A percentile compares a stretch with the other conserved stretches of the same genome.
These are phyloP conservation scores for Sycophaga agraensis DNA, from an alignment of 1,140 invertebrate genomes.

Conservation along the genomic window DNA sequence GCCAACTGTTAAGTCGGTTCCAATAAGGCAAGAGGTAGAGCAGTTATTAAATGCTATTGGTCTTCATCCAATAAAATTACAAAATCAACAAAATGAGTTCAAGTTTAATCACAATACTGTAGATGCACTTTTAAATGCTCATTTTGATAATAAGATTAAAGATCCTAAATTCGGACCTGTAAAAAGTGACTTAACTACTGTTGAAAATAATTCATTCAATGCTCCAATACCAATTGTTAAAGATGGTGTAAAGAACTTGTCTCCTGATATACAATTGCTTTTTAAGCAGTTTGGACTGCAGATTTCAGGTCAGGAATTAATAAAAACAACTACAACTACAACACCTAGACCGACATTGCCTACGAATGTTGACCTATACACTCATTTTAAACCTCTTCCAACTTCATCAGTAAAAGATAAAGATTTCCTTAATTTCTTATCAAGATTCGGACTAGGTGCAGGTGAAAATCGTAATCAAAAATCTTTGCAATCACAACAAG, in stretches of 20 bases:
- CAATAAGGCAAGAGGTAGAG: constrained; percentile 50
- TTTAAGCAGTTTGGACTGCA: constrained; percentile 52
- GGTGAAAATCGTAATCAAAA: constrained; percentile 43
- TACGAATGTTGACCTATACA: constrained; percentile 54
- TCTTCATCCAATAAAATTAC: constrained; percentile 32
- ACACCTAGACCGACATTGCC: constrained; percentile 27
- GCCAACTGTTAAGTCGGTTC: too few species aligned
- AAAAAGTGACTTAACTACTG: constrained; percentile 30
- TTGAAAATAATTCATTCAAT: constrained; percentile 42
- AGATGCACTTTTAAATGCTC: neutral
- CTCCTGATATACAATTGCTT: constrained; percentile 48
- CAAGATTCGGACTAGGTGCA: constrained; percentile 59
- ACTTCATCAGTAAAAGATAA: constrained; percentile 49
- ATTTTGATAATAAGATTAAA: neutral
- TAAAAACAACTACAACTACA: constrained; percentile 36
- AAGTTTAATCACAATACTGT: neutral
- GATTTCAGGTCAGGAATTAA: constrained; percentile 32
- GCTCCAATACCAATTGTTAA: constrained; percentile 34
- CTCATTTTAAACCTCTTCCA: constrained; percentile 63
- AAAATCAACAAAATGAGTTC: neutral
- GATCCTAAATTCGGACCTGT: neutral
- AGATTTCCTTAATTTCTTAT: constrained; percentile 62
- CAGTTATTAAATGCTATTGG: constrained; percentile 53
- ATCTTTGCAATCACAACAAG: constrained; percentile 37
- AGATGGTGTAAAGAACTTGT: constrained; percentile 47